Percentiles rank a stretch among this genome's conserved stretches.
Conservation (phyloP, 2,113 vertebrate genomes). For the Morone chrysops region DNA sequence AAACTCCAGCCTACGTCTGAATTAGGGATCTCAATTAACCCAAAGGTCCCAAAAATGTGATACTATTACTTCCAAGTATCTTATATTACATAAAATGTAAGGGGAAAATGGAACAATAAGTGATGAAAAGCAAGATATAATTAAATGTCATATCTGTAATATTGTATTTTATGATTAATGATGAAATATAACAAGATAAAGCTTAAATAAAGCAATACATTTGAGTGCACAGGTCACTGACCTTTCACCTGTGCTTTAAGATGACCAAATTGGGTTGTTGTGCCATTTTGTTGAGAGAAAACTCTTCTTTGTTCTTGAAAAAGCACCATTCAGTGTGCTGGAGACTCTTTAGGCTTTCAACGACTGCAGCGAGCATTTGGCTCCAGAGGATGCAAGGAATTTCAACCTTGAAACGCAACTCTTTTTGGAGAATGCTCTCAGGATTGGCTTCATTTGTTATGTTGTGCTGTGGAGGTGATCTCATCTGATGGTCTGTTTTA, state of each 20-base stretch:
- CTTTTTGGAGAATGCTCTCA: background rate
- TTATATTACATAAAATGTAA: background rate
- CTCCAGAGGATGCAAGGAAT: background rate
- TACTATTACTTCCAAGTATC: background rate
- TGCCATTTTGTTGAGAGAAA: slow-evolving; percentile 5
- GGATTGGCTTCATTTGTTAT: background rate
- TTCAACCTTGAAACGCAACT: background rate
- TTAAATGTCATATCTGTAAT: slow-evolving; percentile 1
- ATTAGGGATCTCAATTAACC: slow-evolving; percentile 49
- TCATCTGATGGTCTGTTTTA: background rate
- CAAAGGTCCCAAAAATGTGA: slow-evolving; percentile 3
- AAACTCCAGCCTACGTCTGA: slow-evolving; percentile 29
- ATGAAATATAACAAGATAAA: background rate
- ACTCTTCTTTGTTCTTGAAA: background rate
- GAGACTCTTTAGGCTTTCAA: background rate
- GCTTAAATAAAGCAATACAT: background rate
- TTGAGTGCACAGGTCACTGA: background rate
- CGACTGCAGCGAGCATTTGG: background rate
- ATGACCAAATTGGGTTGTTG: slow-evolving; percentile 12
- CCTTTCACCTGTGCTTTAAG: slow-evolving; percentile 14
- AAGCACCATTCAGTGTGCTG: background rate
- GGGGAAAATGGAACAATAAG: background rate
- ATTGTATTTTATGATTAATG: background rate
- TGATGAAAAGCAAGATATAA: background rate
- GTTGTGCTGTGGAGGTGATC: background rate